Percentiles rank a stretch among this genome's conserved stretches.
Conservation (phyloP, 1,140 invertebrate species). For the Alviniconcha marisindica region DNA sequence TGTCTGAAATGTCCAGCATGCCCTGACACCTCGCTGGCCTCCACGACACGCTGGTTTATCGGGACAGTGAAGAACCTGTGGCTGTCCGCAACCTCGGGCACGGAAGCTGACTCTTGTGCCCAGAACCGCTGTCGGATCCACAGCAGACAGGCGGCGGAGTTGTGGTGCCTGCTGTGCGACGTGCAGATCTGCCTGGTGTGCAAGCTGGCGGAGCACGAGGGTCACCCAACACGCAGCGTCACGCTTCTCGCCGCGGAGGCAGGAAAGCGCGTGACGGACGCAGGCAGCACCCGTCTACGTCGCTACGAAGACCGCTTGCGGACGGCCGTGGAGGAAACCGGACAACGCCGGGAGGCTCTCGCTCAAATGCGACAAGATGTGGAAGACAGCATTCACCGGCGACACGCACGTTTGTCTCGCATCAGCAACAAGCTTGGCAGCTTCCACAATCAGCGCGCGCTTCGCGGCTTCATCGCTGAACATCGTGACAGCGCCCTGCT, state of each 20-base stretch:
- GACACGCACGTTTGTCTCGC: background rate
- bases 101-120: background rate
- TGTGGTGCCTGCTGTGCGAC: background rate
- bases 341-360: background rate
- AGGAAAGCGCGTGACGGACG: background rate
- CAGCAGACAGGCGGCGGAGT: background rate
- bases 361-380: background rate
- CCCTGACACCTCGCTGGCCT: background rate
- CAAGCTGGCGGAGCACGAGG: conserved; percentile 24
- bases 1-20: background rate
- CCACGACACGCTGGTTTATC: background rate
- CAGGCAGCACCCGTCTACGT: background rate
- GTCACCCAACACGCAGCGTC: background rate
- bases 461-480: too few species aligned
- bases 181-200: conserved; percentile 7
- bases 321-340: background rate
- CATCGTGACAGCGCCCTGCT: conserved; percentile 27
- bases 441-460: too few species aligned
- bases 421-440: too few species aligned
- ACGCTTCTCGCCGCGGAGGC: background rate
- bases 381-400: background rate
- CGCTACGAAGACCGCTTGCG: background rate
- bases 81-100: background rate
- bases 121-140: background rate
- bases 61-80: conserved; percentile 26